Conservation (phyloP, 2,888 invertebrate genomes). For the Physocephala rufipes region DNA sequence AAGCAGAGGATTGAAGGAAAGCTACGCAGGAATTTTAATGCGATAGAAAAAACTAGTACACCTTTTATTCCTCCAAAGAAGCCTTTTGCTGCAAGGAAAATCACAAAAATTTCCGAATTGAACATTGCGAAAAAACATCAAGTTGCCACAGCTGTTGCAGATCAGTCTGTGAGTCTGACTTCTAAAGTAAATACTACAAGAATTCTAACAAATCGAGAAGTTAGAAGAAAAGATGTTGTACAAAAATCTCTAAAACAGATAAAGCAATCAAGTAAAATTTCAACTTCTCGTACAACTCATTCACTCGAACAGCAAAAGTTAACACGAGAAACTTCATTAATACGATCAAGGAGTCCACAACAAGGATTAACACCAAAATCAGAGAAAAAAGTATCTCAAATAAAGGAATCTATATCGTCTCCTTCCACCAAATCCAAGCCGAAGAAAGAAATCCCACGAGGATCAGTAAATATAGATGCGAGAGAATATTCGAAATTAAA, state of each 20-base stretch:
- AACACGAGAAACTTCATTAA: constrained; percentile 10
- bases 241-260: not conserved
- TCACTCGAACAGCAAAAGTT: not conserved
- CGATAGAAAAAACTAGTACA: no score
- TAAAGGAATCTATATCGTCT: not conserved
- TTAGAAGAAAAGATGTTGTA: not conserved
- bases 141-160: no score
- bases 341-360: constrained; percentile 50
- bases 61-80: no score
- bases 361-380: constrained; percentile 37
- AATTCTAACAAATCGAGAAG: not conserved
- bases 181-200: not conserved
- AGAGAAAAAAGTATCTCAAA: constrained; percentile 12
- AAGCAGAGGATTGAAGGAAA: no score
- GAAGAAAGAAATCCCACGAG: constrained; percentile 56
- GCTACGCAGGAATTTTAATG: no score
- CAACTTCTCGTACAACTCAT: not conserved
- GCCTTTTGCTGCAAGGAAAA: no score
- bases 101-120: no score
- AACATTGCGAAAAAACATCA: no score
- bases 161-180: not conserved
- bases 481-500: constrained; percentile 42
- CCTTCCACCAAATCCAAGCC: constrained; percentile 52
- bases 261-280: constrained; percentile 4
- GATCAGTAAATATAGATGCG: constrained; percentile 52